Percentiles rank a stretch among this genome's conserved stretches.
These are phyloP conservation scores for Gonioctena quinquepunctata DNA, from an alignment of 1,140 invertebrate species.

Conservation along the genomic window DNA sequence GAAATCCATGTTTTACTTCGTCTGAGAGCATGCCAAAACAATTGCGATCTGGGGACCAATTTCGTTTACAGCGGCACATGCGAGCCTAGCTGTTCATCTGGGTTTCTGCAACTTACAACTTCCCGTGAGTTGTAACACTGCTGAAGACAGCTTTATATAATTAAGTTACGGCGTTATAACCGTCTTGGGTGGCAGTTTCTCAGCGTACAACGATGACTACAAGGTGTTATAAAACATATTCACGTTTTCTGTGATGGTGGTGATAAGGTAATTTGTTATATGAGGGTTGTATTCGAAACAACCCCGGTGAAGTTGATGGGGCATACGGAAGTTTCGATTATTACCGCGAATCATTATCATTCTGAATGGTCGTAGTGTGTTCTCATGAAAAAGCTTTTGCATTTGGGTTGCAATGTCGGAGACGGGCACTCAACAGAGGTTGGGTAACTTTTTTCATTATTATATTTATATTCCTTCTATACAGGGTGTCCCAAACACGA, in stretches of 20 bases:
- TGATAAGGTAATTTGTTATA: not conserved
- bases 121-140: not conserved
- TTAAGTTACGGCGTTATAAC: slow-evolving; percentile 11
- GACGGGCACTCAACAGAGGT: no score
- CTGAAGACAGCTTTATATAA: slow-evolving; percentile 9
- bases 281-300: no score
- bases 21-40: not conserved
- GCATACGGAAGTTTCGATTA: no score
- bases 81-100: slow-evolving; percentile 1
- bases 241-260: not conserved
- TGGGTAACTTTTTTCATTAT: no score
- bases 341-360: no score
- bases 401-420: no score
- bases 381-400: no score
- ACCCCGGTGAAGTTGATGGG: no score
- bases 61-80: not conserved
- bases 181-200: slow-evolving; percentile 7
- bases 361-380: no score
- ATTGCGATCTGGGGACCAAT: slow-evolving; percentile 10
- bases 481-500: no score
- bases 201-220: not conserved
- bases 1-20: slow-evolving; percentile 5
- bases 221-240: not conserved
- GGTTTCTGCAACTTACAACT: slow-evolving; percentile 8
- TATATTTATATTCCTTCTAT: no score